Evolutionary conservation across 2,888 invertebrate genomes (phyloP).

Genomic region (Ptycholaimellus sp.): DNA sequence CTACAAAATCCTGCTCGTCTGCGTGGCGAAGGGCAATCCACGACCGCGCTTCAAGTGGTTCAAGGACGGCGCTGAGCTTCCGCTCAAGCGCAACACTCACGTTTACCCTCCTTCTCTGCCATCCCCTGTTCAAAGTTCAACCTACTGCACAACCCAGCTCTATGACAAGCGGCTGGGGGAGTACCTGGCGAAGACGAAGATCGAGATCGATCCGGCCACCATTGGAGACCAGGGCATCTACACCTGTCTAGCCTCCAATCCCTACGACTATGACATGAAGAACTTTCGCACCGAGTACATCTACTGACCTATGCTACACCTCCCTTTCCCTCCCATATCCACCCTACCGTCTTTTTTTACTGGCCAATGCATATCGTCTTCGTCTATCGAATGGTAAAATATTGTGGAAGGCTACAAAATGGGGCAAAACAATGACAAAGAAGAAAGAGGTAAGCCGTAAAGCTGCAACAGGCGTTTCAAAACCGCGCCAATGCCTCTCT

Average conservation of each 20-base stretch:
- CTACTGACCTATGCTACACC: background rate
- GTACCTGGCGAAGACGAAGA: background rate
- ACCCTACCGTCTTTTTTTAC: too few relatives aligned
- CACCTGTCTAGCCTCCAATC: slow-evolving; percentile 4
- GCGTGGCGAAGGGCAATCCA: slow-evolving; percentile 62
- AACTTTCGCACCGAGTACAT: background rate
- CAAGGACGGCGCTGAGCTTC: slow-evolving; percentile 70
- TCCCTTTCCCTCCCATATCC: too few relatives aligned
- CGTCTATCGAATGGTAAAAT: too few relatives aligned
- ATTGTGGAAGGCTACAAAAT: too few relatives aligned
- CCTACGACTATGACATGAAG: background rate
- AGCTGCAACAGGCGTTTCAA: too few relatives aligned
- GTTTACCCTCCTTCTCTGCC: background rate
- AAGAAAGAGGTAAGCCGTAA: too few relatives aligned
- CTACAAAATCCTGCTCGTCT: slow-evolving; percentile 70
- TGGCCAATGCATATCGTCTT: too few relatives aligned
- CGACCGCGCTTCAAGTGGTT: slow-evolving; percentile 74
- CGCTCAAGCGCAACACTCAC: slow-evolving; percentile 1
- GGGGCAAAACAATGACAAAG: too few relatives aligned
- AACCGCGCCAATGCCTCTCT: too few relatives aligned
- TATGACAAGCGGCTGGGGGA: background rate
- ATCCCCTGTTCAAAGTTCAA: too few relatives aligned
- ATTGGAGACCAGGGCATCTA: slow-evolving; percentile 5
- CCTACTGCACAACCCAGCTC: too few relatives aligned
- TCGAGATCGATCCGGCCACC: slow-evolving; percentile 6